These are phyloP conservation scores for Hycleus phaleratus DNA, from an alignment of 1,140 invertebrate genomes.

Conservation along the genomic window DNA sequence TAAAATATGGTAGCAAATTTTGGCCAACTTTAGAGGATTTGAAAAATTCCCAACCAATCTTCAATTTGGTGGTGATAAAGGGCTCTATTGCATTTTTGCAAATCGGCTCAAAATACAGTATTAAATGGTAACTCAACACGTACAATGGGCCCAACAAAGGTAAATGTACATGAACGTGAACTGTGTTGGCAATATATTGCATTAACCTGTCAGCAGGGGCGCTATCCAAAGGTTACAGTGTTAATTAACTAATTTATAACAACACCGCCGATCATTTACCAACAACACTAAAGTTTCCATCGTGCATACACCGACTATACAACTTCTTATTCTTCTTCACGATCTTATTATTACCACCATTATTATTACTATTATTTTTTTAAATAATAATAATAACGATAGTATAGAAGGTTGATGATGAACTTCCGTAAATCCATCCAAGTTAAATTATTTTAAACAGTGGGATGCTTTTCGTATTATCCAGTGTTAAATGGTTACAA, in stretches of 20 bases:
- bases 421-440: slow-evolving; percentile 13
- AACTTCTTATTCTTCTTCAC: too few relatives aligned
- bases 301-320: background rate
- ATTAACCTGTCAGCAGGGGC: slow-evolving; percentile 25
- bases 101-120: background rate
- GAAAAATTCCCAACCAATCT: too few relatives aligned
- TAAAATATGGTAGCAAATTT: background rate
- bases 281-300: slow-evolving; percentile 1
- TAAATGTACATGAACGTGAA: slow-evolving; percentile 3
- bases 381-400: background rate
- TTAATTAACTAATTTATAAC: slow-evolving; percentile 29
- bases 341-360: too few relatives aligned
- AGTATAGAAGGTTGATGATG: slow-evolving; percentile 2
- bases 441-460: slow-evolving; percentile 19
- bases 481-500: slow-evolving; percentile 10
- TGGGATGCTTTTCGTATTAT: slow-evolving; percentile 17
- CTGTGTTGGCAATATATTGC: slow-evolving; percentile 19
- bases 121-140: background rate
- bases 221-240: slow-evolving; percentile 23
- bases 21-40: background rate
- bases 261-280: slow-evolving; percentile 14
- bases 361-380: too few relatives aligned
- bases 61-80: background rate
- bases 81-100: background rate
- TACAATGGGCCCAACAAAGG: background rate